Conservation (phyloP, 2,113 vertebrate genomes). For the Cygnus buccinator region DNA sequence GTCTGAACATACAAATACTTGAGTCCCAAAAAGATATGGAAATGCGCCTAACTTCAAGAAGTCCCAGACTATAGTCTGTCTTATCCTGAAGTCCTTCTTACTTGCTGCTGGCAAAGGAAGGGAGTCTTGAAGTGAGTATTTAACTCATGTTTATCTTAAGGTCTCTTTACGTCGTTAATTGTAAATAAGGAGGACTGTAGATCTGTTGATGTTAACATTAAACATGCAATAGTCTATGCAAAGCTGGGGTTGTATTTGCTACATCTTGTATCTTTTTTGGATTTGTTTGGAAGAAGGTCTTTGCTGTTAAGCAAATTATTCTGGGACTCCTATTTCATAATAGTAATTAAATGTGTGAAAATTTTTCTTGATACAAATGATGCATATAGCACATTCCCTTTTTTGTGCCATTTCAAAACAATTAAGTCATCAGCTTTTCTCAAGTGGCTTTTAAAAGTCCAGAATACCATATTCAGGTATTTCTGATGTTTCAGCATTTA, state of each 20-base stretch:
- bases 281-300: not conserved
- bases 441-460: not conserved
- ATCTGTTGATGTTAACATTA: not conserved
- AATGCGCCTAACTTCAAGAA: not conserved
- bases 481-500: not conserved
- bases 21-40: not conserved
- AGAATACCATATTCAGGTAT: not conserved
- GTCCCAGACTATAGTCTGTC: not conserved
- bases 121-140: not conserved
- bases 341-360: not conserved
- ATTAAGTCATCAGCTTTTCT: not conserved
- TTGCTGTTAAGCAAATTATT: not conserved
- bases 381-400: not conserved
- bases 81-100: not conserved
- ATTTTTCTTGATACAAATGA: not conserved
- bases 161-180: not conserved
- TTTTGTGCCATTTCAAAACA: slow-evolving; percentile 25
- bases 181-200: not conserved
- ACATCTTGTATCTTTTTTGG: not conserved
- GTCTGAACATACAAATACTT: not conserved
- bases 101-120: not conserved
- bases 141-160: not conserved
- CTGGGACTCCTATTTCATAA: not conserved
- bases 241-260: not conserved
- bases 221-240: not conserved